A percentile compares a stretch with the other conserved stretches of the same genome.
phyloP scores from a whole-genome alignment of 2,797 vertebrate species.

The Glossophaga mutica region DNA sequence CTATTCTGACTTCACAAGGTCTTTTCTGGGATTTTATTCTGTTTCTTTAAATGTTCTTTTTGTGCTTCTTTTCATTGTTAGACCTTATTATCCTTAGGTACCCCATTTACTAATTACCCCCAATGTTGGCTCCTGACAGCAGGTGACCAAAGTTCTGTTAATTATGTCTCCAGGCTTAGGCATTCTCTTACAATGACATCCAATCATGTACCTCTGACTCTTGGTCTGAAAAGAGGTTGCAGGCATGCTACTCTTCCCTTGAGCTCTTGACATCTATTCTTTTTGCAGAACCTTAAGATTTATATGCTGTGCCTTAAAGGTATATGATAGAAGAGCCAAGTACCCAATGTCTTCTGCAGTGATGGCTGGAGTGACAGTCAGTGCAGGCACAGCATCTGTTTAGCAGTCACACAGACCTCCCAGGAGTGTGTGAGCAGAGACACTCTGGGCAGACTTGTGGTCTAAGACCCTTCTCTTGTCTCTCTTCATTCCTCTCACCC shows the following conservation, averaged over 20 bases:
- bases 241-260: slow-evolving; percentile 9
- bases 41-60: slow-evolving; percentile 20
- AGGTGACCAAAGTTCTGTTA: slow-evolving; percentile 76
- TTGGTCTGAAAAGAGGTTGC: slow-evolving; percentile 57
- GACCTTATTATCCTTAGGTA: slow-evolving; percentile 69
- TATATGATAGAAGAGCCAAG: neutral
- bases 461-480: neutral
- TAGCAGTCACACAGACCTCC: neutral
- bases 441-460: neutral
- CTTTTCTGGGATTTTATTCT: slow-evolving; percentile 45
- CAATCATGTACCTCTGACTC: slow-evolving; percentile 71
- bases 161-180: slow-evolving; percentile 73
- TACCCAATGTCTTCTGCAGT: neutral
- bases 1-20: slow-evolving; percentile 9
- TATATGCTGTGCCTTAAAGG: slow-evolving; percentile 43
- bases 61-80: slow-evolving; percentile 43
- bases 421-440: neutral
- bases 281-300: slow-evolving; percentile 32
- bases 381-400: neutral
- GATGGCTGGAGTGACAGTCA: neutral
- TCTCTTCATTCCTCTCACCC: neutral
- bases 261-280: slow-evolving; percentile 54
- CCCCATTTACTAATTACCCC: slow-evolving; percentile 71
- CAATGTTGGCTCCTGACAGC: slow-evolving; percentile 67
- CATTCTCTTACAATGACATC: slow-evolving; percentile 65